A percentile compares a stretch with the other conserved stretches of the same genome.
phyloP scores from a whole-genome alignment of 2,888 invertebrate species.

The Carabus problematicus region DNA sequence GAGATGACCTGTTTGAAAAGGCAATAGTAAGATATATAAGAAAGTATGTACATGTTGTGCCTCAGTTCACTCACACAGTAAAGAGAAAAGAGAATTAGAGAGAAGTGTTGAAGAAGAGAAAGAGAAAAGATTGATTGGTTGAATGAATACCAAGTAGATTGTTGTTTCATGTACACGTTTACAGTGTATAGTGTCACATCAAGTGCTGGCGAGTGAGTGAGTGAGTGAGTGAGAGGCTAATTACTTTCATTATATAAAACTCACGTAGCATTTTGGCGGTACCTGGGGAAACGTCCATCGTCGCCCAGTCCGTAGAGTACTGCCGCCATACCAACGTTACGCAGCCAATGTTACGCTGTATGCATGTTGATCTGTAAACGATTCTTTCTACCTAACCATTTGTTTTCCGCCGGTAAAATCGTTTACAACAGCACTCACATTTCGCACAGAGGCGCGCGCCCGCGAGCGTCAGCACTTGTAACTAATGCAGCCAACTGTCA shows the following conservation, averaged over 20 bases:
- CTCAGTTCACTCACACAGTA: too few relatives aligned
- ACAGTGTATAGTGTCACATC: neutral
- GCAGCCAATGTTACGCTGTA: constrained; percentile 26
- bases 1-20: too few relatives aligned
- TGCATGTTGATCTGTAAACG: constrained; percentile 9
- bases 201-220: neutral
- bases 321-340: constrained; percentile 68
- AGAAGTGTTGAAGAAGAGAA: too few relatives aligned
- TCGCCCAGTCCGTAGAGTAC: constrained; percentile 82
- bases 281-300: constrained; percentile 66
- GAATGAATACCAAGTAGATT: too few relatives aligned
- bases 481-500: neutral
- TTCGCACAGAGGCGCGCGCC: neutral
- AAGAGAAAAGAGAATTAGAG: too few relatives aligned
- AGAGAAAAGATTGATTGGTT: too few relatives aligned
- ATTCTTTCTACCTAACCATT: constrained; percentile 1
- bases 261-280: constrained; percentile 42
- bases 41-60: too few relatives aligned
- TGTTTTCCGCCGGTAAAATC: constrained; percentile 12
- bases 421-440: constrained; percentile 9
- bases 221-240: constrained; percentile 27
- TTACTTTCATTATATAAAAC: constrained; percentile 35
- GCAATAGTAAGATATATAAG: too few relatives aligned
- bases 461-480: too few relatives aligned
- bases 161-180: constrained; percentile 19